Evolutionary conservation across 2,113 vertebrate genomes (phyloP).

Genomic region (Catharus fuscescens): DNA sequence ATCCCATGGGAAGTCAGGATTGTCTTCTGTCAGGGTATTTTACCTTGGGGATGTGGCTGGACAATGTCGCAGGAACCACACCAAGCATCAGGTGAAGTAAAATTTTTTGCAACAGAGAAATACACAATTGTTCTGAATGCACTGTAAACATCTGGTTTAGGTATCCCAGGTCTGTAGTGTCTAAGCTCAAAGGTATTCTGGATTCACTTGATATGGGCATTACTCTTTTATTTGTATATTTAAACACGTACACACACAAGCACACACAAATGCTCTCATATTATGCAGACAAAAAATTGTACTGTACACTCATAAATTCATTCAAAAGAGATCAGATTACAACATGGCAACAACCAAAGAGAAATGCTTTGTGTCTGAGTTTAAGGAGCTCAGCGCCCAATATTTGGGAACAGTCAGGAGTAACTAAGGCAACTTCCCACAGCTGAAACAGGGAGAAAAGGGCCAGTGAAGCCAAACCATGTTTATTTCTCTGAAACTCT

Average conservation of each 20-base stretch:
- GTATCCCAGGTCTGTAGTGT: not conserved
- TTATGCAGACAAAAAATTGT: not conserved
- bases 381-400: not conserved
- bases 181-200: not conserved
- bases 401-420: not conserved
- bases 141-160: not conserved
- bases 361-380: not conserved
- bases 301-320: not conserved
- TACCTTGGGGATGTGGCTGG: not conserved
- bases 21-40: not conserved
- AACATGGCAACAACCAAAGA: not conserved
- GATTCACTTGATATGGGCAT: not conserved
- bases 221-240: not conserved
- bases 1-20: not conserved
- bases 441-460: not conserved
- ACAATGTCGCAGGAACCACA: not conserved
- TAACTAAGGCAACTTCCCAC: not conserved
- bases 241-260: fast-evolving
- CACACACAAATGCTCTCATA: not conserved
- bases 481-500: not conserved
- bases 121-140: not conserved
- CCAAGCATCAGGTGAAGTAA: not conserved
- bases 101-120: not conserved
- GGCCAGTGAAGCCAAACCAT: not conserved
- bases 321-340: not conserved